Evolutionary conservation across 2,113 vertebrate genomes (phyloP).

Genomic region (Nyctibius bracteatus): DNA sequence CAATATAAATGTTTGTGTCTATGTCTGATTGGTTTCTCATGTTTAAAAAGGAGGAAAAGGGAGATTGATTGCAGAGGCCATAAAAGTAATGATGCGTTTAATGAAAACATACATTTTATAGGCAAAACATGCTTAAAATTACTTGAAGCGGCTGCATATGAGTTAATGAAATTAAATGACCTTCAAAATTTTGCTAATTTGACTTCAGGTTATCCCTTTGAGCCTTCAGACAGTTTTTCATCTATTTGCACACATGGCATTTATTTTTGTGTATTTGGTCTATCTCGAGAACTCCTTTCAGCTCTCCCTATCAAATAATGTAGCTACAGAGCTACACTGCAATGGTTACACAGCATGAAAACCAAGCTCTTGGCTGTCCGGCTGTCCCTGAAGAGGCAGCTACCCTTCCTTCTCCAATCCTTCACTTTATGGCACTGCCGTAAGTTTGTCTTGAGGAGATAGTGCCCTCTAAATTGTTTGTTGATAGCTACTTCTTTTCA

Average conservation of each 20-base stretch:
- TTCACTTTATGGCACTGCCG: not conserved
- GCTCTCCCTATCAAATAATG: not conserved
- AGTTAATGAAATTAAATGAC: conserved; percentile 75
- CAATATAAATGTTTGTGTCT: conserved; percentile 75
- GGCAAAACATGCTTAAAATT: conserved; percentile 77
- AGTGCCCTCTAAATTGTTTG: not conserved
- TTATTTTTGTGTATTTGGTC: not conserved
- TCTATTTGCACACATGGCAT: not conserved
- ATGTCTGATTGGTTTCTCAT: conserved; percentile 76
- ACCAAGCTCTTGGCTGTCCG: not conserved
- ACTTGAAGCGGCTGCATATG: conserved; percentile 58
- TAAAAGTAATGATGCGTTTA: conserved; percentile 83
- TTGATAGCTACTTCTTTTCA: not conserved
- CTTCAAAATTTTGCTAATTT: conserved; percentile 70
- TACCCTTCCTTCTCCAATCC: not conserved
- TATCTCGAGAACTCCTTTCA: not conserved
- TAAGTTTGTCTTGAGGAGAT: not conserved
- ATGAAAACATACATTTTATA: conserved; percentile 81
- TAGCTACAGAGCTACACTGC: not conserved
- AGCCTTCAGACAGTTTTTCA: conserved; percentile 20
- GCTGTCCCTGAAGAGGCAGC: not conserved
- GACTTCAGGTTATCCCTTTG: conserved; percentile 33
- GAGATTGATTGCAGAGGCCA: conserved; percentile 77
- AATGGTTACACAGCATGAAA: not conserved
- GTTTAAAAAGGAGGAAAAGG: conserved; percentile 66